These are phyloP conservation scores for Ahaetulla prasina DNA, from an alignment of 2,113 vertebrate genomes.

Conservation along the genomic window DNA sequence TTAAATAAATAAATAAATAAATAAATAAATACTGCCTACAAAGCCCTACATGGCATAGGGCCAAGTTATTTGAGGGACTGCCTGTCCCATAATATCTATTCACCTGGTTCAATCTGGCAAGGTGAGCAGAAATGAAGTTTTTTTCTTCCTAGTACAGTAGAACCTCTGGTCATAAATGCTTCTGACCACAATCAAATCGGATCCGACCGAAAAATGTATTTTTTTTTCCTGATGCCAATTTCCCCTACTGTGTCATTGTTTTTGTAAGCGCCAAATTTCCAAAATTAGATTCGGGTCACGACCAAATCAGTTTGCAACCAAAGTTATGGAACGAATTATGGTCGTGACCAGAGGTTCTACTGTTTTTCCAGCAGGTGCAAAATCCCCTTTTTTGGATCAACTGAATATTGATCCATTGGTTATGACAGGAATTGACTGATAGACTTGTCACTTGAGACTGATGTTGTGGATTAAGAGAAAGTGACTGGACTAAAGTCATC, in stretches of 20 bases:
- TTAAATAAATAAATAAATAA: too few species aligned
- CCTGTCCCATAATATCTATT: neutral
- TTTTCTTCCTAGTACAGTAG: neutral
- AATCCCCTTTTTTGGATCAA: neutral
- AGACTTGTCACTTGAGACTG: neutral
- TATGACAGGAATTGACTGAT: neutral
- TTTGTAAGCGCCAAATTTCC: too few species aligned
- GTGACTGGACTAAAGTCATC: neutral
- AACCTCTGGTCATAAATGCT: too few species aligned
- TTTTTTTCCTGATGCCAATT: too few species aligned
- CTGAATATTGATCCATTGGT: neutral
- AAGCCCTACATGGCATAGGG: neutral
- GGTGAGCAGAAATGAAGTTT: neutral
- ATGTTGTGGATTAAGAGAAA: neutral
- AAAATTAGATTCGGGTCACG: too few species aligned
- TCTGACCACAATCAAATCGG: too few species aligned
- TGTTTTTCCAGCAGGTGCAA: neutral
- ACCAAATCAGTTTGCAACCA: too few species aligned
- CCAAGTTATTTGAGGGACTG: neutral
- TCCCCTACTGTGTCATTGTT: too few species aligned
- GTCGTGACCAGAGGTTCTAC: too few species aligned
- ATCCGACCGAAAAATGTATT: too few species aligned
- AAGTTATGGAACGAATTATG: too few species aligned
- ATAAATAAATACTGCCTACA: too few species aligned
- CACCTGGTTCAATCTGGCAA: neutral